Conservation (phyloP, 2,113 vertebrate genomes). For the Melanostigma gelatinosum region DNA sequence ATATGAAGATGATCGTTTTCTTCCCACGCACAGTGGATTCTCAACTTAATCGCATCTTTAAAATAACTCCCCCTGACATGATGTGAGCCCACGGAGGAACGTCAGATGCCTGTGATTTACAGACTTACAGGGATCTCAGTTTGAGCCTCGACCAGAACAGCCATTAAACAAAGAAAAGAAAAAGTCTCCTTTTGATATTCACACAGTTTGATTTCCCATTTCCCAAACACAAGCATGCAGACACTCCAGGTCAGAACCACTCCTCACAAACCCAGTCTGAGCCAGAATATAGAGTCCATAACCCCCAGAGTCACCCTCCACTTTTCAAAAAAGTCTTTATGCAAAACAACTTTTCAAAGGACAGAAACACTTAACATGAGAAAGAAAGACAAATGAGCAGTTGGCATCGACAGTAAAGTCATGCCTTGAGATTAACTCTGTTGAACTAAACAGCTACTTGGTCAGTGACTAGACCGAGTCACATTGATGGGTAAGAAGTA, state of each 20-base stretch:
- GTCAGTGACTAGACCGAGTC: conserved; percentile 33
- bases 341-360: conserved; percentile 23
- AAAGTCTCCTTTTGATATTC: conserved; percentile 69
- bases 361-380: conserved; percentile 37
- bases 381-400: neutral
- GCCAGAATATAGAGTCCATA: conserved; percentile 73
- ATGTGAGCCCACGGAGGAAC: conserved; percentile 5
- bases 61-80: conserved; percentile 3
- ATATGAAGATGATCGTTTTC: conserved; percentile 8
- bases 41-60: neutral
- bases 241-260: conserved; percentile 63
- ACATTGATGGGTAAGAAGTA: conserved; percentile 38
- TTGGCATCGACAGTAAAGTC: conserved; percentile 22
- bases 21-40: conserved; percentile 25
- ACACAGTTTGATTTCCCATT: conserved; percentile 54
- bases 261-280: conserved; percentile 78
- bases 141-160: conserved; percentile 80
- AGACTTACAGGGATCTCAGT: conserved; percentile 76
- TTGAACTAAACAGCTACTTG: conserved; percentile 40
- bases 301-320: conserved; percentile 20
- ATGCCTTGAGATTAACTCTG: conserved; percentile 6
- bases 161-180: conserved; percentile 66
- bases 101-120: conserved; percentile 27
- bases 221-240: conserved; percentile 73
- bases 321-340: conserved; percentile 24